Conservation (phyloP, 2,113 vertebrate genomes). For the Siphamia tubifer region DNA sequence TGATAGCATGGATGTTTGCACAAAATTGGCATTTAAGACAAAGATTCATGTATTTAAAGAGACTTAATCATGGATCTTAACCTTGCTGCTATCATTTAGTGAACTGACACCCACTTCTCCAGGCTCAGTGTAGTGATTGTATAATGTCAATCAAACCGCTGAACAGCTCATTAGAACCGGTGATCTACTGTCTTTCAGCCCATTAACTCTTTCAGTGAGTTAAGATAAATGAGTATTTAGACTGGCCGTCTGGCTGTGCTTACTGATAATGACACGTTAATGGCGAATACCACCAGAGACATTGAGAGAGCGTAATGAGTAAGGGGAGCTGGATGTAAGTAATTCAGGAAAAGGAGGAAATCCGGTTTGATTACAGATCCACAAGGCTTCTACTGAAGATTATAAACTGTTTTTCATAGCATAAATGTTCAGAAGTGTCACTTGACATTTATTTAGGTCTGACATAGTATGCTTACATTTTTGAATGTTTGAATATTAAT, state of each 20-base stretch:
- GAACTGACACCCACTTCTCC: not conserved
- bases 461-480: too few species aligned
- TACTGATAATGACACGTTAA: constrained; percentile 56
- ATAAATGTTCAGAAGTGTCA: not conserved
- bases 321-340: constrained; percentile 15
- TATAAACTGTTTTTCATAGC: not conserved
- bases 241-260: constrained; percentile 53
- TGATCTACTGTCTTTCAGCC: constrained; percentile 26
- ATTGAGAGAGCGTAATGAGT: not conserved
- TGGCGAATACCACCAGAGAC: constrained; percentile 34
- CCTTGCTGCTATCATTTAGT: not conserved
- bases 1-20: not conserved
- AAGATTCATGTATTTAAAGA: not conserved
- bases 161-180: constrained; percentile 26
- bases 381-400: not conserved
- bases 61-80: not conserved
- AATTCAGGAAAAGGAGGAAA: constrained; percentile 38
- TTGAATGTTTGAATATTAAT: too few species aligned
- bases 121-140: not conserved
- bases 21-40: not conserved
- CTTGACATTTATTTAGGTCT: not conserved
- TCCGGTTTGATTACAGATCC: constrained; percentile 15
- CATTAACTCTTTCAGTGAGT: constrained; percentile 44
- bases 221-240: constrained; percentile 48
- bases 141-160: not conserved